Evolutionary conservation across 2,888 invertebrate genomes (phyloP), one percentile per base, ranked within the genome.

Genomic region (Cinara cedri): DNA sequence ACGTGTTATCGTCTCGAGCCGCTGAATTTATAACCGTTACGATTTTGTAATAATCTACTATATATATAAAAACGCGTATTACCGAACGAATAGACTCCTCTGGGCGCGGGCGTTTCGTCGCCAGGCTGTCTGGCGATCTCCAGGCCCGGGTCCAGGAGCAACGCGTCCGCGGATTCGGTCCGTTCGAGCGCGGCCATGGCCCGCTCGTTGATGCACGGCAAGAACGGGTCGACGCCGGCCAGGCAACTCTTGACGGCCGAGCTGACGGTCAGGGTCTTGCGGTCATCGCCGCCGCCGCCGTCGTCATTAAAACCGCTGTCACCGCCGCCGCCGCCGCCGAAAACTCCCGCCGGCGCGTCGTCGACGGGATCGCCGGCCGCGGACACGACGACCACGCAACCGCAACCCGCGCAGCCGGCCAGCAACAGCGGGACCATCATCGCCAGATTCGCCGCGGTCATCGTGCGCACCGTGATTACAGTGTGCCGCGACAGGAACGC

Each of bases 121-220:
- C 65, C 54, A 34, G 74, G 76, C 34, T 72, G 80, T 34, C 57
- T 76, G 19, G 76, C 54, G 26, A 70, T 78, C 75, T 82, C 80
- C 21, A 76, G 78, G 10, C 63, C 78, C 24, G 81, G n/a, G n/a
- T 81, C 81, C 24, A 81, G 54, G 24, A 60, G 57, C 26, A 83
- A 83, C 82, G 82, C 82, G 81, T 81, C 81, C 74, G 81, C 49
- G 14, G 81, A 74, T 26, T 84, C 83, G 80, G 82, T 62, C 21
- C 72, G 68, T 60, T 81, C 80, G 60, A 81, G 60, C 34, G 76
- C 74, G n/a, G 74, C 70, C 78, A 78, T 78, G 6, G 78, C 78
- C 0, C 62, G 57, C n/a, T 44, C 78, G 51, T 78, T 78, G 34
- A 78, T 9, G 13, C 78, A 78, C 34, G 78, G 78, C 57, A 78